phyloP scores from a whole-genome alignment of 2,113 vertebrate species.

The Gallinago undulata region DNA sequence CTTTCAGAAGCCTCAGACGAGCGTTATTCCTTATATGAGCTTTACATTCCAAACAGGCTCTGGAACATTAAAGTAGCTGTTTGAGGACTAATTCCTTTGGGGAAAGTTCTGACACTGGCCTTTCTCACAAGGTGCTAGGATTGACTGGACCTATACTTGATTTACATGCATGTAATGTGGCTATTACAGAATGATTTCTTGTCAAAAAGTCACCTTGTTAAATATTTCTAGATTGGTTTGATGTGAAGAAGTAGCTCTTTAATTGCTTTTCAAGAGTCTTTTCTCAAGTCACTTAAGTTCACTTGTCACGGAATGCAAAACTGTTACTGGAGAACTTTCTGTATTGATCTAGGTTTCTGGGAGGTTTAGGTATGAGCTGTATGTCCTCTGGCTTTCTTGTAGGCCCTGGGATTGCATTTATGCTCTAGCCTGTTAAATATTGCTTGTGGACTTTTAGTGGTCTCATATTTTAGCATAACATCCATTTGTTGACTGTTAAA shows the following conservation, averaged over 20 bases:
- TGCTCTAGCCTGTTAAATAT: not conserved
- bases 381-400: not conserved
- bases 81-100: not conserved
- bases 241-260: not conserved
- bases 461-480: not conserved
- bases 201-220: not conserved
- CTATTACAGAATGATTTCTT: not conserved
- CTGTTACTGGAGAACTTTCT: not conserved
- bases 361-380: not conserved
- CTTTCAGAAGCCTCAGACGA: not conserved
- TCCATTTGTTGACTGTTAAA: not conserved
- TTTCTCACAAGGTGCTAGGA: not conserved
- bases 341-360: not conserved
- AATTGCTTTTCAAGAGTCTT: not conserved
- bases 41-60: not conserved
- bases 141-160: not conserved
- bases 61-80: not conserved
- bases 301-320: not conserved
- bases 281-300: not conserved
- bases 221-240: not conserved
- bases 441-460: not conserved
- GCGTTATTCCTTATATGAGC: not conserved
- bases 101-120: not conserved
- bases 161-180: accelerated
- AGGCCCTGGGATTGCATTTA: not conserved